Evolutionary conservation across 2,797 vertebrate species (phyloP), one percentile per base, ranked within the genome.

Genomic region (Nyctibius grandis): DNA sequence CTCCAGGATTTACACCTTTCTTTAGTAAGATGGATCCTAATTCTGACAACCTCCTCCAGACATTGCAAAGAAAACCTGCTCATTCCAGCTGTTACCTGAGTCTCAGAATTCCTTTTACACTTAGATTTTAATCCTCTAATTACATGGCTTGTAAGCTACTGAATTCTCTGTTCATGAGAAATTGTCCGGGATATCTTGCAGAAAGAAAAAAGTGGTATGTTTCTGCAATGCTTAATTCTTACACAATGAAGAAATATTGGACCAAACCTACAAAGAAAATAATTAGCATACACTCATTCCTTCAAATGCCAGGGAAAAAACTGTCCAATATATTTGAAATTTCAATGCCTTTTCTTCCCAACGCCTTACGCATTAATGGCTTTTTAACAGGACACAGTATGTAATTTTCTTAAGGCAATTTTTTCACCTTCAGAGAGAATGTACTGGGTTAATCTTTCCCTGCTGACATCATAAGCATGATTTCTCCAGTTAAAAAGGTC

Each of bases 71-170:
- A 34, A 88, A 91, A 51, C 50, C 76, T 93, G 80, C 54, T 84
- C 85, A 21, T 91, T 96, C 88, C 88, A 91, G 50, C 87, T 89
- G 79, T 81, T 93, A 89, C 73, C 38, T 2, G 19, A 79, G 59
- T 10, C 76, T 78, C 51, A 54, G 14, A 80, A 77, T 80, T 88
- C 60, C 72, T 96, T 74, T 75, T 68, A 83, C 72, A 83, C 42
- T 72, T 91, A 59, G 57, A 56, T 88, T 96, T 92, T 93, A 97
- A 92, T 95, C 91, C 91, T 40, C 79, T 94, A 92, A 91, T 95
- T 91, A 91, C 82, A 91, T 12, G 68, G 81, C 16, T 91, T 69
- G 57, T 77, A 95, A 89, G 61, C 45, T 68, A 75, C 67, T 31
- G 45, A 80, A 89, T 88, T 85, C 53, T 81, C 78, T 91, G 68